A percentile compares a stretch with the other conserved stretches of the same genome.
Conservation (phyloP, 1,140 invertebrate genomes). For the Nixonia krombeini region DNA sequence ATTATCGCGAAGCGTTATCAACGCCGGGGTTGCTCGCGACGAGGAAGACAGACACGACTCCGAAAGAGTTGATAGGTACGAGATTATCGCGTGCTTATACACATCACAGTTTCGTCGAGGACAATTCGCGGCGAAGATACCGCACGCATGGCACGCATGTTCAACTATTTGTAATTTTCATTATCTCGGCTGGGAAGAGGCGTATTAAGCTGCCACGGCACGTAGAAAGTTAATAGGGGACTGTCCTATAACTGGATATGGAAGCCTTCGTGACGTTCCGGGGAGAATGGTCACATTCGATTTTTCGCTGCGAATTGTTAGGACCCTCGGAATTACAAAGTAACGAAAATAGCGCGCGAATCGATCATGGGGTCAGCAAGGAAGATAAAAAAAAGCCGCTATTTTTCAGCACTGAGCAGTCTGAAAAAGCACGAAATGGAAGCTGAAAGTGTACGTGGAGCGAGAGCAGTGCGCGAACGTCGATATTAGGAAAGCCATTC, state of each 20-base stretch:
- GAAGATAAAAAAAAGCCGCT: no score
- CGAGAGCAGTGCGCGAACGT: neutral
- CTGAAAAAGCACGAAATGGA: neutral
- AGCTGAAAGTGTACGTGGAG: neutral
- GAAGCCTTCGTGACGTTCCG: conserved; percentile 25
- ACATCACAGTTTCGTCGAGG: neutral
- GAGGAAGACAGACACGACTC: no score
- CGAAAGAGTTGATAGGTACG: no score
- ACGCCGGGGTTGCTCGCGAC: no score
- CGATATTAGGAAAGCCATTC: neutral
- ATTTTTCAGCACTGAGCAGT: no score
- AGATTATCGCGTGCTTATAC: no score
- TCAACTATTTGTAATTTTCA: conserved; percentile 72
- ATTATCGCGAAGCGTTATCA: no score
- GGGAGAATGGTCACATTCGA: conserved; percentile 38
- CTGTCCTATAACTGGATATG: conserved; percentile 38
- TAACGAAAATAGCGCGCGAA: no score
- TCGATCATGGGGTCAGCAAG: no score
- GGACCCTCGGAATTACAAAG: no score
- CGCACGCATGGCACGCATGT: conserved; percentile 56
- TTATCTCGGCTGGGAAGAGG: conserved; percentile 68
- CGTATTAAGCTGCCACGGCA: conserved; percentile 67
- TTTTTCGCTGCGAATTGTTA: conserved; percentile 16
- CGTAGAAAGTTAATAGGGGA: conserved; percentile 70
- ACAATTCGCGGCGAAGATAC: conserved; percentile 30